Base-by-base conservation (phyloP, 2,888 invertebrate species). In the Scaptomyza polygonia region DNA sequence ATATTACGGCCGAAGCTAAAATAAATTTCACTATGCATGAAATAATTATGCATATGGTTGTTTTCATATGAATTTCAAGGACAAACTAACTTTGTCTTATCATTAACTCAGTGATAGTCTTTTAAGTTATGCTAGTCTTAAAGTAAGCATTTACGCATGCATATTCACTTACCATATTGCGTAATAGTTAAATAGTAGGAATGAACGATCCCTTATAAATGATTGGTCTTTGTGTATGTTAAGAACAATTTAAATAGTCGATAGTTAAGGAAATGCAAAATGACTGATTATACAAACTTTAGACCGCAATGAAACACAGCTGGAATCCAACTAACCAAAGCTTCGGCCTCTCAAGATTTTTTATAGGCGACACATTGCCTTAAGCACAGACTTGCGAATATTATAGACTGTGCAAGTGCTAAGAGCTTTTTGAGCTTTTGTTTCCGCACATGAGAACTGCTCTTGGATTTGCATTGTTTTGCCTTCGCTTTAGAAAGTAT, bases 221-320 rank as follows among this genome's bases (percentile, higher is more conserved):
- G 11, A 3, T 21, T 34, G n/a, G 11, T 49, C 25, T 25, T 49
- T 12, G 14, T 14, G 11, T 16, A 11, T 11, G 12, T 4, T 34
- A n/a, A 14, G 18, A 43, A 29, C 27, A 34, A 36, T 25, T 25
- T 25, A 11, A 9, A 3, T 2, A 9, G 5, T 16, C 11, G 25
- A 25, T 4, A 18, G n/a, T 9, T 25, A 7, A 6, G 18, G 12
- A 30, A 56, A 14, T n/a, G 6, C 3, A 2, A 4, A 1, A 29
- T 12, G 16, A 16, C 4, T n/a, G 18, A 55, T 58, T 58, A 43
- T 84, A 66, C 87, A 76, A 87, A 81, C 85, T 83, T 83, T 88
- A 88, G 91, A 85, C 89, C 76, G 90, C 75, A 89, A 91, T 91
- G 91, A 89, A 90, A 91, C 91, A 89, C 89, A 89, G 89, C 88